phyloP scores from a whole-genome alignment of 2,888 invertebrate species.

The Papilio gigon region DNA sequence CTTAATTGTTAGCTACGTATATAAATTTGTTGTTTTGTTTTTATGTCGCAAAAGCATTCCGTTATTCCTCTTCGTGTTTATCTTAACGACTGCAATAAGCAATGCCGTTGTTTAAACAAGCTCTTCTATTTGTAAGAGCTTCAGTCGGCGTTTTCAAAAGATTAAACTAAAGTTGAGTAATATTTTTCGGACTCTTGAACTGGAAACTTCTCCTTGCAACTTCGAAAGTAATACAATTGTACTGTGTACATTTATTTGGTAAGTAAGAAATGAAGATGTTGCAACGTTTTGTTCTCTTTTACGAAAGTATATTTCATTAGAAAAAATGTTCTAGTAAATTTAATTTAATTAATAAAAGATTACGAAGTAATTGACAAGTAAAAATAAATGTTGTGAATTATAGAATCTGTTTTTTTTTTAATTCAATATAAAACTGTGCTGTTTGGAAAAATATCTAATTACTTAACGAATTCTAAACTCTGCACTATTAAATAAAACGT shows the following conservation, averaged over 20 bases:
- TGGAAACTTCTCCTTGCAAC: conserved; percentile 32
- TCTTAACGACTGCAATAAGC: conserved; percentile 39
- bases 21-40: conserved; percentile 13
- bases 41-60: conserved; percentile 12
- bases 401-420: too few relatives aligned
- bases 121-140: conserved; percentile 36
- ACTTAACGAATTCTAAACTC: too few relatives aligned
- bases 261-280: conserved; percentile 6
- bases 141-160: conserved; percentile 37
- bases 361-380: too few relatives aligned
- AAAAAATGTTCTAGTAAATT: background rate
- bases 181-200: conserved; percentile 35
- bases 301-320: background rate
- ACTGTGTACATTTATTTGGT: conserved; percentile 12
- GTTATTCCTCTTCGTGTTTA: conserved; percentile 31
- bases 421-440: too few relatives aligned
- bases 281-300: background rate
- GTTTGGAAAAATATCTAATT: too few relatives aligned
- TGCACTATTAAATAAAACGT: too few relatives aligned
- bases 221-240: conserved; percentile 25
- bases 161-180: conserved; percentile 39
- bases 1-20: background rate
- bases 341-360: background rate
- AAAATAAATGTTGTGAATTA: too few relatives aligned
- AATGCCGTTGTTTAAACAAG: conserved; percentile 37